A percentile compares a stretch with the other conserved stretches of the same genome.
Evolutionary conservation across 2,888 invertebrate species (phyloP).

Genomic region (Acanthosepion lycidas): DNA sequence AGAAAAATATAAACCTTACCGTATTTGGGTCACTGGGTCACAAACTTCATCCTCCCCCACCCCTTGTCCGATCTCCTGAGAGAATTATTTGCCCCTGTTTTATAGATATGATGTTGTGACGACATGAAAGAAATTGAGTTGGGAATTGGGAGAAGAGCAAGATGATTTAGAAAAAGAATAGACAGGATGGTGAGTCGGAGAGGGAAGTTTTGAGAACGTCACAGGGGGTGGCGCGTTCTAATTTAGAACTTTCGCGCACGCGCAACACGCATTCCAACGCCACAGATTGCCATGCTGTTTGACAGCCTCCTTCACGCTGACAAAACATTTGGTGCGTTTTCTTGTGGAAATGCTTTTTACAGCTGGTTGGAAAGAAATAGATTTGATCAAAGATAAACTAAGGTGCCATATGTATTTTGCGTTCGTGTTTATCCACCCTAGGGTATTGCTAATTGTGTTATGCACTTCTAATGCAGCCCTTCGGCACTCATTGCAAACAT

Average conservation of each 20-base stretch:
- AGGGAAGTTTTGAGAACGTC: background rate
- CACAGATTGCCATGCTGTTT: background rate
- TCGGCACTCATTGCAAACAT: background rate
- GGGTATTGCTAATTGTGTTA: background rate
- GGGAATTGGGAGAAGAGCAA: background rate
- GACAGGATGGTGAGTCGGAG: background rate
- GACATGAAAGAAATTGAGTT: background rate
- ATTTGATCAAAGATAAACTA: background rate
- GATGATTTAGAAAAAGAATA: too few species aligned
- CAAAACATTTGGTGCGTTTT: background rate
- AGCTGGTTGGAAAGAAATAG: background rate
- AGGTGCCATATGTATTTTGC: background rate
- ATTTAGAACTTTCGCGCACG: constrained; percentile 1
- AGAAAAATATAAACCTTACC: background rate
- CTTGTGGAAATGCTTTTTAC: background rate
- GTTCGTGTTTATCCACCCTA: background rate
- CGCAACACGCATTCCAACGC: background rate
- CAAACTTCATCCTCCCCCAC: background rate
- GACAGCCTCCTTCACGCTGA: background rate
- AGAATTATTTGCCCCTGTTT: background rate
- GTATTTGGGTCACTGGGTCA: background rate
- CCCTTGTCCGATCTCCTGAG: background rate
- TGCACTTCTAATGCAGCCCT: background rate
- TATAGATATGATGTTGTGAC: background rate
- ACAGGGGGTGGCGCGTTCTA: background rate